phyloP scores from a whole-genome alignment of 2,888 invertebrate genomes.

The Habroteleia sp. region DNA sequence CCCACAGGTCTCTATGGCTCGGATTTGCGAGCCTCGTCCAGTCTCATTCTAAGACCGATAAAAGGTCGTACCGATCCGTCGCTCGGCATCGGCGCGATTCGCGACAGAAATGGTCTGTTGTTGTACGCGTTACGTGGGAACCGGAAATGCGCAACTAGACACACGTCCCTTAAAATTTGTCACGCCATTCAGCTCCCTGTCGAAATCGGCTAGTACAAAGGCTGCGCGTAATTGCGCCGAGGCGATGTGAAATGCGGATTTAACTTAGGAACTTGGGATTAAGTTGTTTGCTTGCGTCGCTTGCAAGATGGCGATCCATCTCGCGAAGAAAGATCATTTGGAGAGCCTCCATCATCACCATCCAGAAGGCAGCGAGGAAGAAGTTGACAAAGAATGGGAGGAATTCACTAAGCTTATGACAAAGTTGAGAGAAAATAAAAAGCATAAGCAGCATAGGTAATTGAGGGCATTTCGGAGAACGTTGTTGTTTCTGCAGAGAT shows the following conservation, averaged over 20 bases:
- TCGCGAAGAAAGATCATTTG: slow-evolving; percentile 72
- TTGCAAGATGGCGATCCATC: slow-evolving; percentile 73
- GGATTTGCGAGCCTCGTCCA: slow-evolving; percentile 67
- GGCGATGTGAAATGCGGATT: slow-evolving; percentile 30
- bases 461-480: neutral
- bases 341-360: slow-evolving; percentile 73
- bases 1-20: slow-evolving; percentile 70
- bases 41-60: slow-evolving; percentile 67
- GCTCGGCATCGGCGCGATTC: slow-evolving; percentile 17
- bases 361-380: slow-evolving; percentile 82
- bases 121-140: slow-evolving; percentile 37
- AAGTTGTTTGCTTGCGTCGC: neutral
- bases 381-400: slow-evolving; percentile 84
- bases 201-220: slow-evolving; percentile 35
- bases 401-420: slow-evolving; percentile 83
- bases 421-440: slow-evolving; percentile 79
- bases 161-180: slow-evolving; percentile 41
- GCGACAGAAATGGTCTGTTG: slow-evolving; percentile 52
- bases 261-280: neutral
- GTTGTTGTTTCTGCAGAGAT: no score
- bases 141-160: slow-evolving; percentile 53
- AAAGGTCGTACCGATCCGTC: slow-evolving; percentile 50
- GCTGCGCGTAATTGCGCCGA: slow-evolving; percentile 9
- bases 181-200: slow-evolving; percentile 1
- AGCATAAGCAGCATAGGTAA: slow-evolving; percentile 77